Conservation (phyloP, 2,888 invertebrate genomes). For the Spilosoma lubricipeda region DNA sequence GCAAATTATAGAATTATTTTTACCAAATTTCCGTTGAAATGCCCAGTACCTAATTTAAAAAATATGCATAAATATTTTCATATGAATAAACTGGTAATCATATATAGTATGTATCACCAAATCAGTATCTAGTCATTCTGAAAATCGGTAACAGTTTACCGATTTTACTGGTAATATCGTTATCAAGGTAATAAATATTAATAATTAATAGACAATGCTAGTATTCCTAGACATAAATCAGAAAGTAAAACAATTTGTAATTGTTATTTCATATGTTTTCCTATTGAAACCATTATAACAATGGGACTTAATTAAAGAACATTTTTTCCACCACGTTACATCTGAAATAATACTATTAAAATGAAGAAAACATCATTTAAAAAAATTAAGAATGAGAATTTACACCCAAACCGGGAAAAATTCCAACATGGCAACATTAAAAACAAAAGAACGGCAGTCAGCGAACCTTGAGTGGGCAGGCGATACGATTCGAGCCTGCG, state of each 20-base stretch:
- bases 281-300: neutral
- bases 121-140: neutral
- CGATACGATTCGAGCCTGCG: slow-evolving; percentile 88
- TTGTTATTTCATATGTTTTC: neutral
- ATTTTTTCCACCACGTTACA: neutral
- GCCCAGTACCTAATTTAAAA: neutral
- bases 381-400: slow-evolving; percentile 5
- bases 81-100: neutral
- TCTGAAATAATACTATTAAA: neutral
- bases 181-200: neutral
- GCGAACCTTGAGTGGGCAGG: slow-evolving; percentile 88
- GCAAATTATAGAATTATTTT: neutral
- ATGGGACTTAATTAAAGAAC: neutral
- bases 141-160: neutral
- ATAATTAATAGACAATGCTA: neutral
- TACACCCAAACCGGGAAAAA: slow-evolving; percentile 50
- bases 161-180: too few relatives aligned
- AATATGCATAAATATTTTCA: neutral
- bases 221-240: neutral
- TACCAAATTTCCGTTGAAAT: neutral
- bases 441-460: slow-evolving; percentile 87
- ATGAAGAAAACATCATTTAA: neutral
- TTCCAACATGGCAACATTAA: slow-evolving; percentile 78
- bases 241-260: neutral
- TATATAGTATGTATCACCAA: neutral